A percentile compares a stretch with the other conserved stretches of the same genome.
These are phyloP conservation scores for Apis cerana DNA, from an alignment of 1,140 invertebrate species.

Conservation along the genomic window DNA sequence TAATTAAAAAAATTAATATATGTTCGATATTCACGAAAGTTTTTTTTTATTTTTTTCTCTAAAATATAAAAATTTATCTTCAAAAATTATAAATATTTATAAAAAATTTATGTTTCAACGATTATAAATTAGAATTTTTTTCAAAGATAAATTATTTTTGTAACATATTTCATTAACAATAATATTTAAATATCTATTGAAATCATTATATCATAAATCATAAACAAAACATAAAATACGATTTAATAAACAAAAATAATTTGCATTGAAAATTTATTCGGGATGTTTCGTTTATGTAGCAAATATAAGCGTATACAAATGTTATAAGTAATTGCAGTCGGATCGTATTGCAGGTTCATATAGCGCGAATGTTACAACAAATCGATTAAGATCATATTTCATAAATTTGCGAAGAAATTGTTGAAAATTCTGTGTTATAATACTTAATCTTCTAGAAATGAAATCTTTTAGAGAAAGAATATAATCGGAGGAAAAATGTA, in stretches of 20 bases:
- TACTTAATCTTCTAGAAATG: neutral
- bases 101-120: neutral
- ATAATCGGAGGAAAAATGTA: neutral
- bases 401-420: neutral
- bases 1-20: too few relatives aligned
- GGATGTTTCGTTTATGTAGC: neutral
- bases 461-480: too few relatives aligned
- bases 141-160: neutral
- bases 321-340: slow-evolving; percentile 16
- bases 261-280: slow-evolving; percentile 5
- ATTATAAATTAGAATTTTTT: neutral
- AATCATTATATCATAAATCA: neutral
- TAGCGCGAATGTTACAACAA: slow-evolving; percentile 35
- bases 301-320: neutral
- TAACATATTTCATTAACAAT: neutral
- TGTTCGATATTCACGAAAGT: too few relatives aligned
- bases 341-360: slow-evolving; percentile 23
- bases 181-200: neutral
- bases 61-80: too few relatives aligned
- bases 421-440: slow-evolving; percentile 12
- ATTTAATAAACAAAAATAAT: neutral
- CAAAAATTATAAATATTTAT: too few relatives aligned
- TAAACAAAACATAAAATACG: neutral
- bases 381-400: slow-evolving; percentile 16
- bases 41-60: too few relatives aligned